Conservation (phyloP, 2,888 invertebrate species). For the Dendrolimus pini region DNA sequence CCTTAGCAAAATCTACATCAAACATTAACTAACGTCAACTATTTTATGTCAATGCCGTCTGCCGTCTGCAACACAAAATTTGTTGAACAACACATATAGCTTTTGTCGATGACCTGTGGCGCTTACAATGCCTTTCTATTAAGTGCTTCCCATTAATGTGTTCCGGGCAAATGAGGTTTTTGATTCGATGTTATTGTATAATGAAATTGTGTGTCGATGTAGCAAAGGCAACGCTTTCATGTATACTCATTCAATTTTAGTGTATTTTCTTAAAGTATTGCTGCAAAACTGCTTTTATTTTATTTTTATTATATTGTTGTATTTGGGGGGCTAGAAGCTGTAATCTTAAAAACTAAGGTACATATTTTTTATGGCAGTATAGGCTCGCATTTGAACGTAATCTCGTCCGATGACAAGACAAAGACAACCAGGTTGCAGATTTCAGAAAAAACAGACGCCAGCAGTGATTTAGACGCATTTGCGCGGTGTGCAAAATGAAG, state of each 20-base stretch:
- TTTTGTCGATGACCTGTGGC: neutral
- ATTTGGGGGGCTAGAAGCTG: no score
- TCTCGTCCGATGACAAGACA: no score
- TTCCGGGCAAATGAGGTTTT: neutral
- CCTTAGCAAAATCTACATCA: no score
- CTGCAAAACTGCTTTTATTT: neutral
- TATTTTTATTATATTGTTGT: neutral
- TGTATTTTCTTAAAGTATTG: neutral
- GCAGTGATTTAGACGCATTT: no score
- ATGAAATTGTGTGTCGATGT: neutral
- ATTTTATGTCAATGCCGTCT: neutral
- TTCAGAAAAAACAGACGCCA: no score
- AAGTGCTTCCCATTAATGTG: slow-evolving; percentile 9
- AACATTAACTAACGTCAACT: no score
- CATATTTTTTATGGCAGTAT: no score
- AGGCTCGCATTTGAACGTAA: no score
- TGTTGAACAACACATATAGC: neutral
- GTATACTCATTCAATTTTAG: neutral
- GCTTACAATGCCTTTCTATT: slow-evolving; percentile 8
- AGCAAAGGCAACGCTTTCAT: neutral
- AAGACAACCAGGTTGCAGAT: no score
- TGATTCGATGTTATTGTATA: neutral
- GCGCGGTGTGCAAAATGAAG: no score
- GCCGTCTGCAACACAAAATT: neutral
- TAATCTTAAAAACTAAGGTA: no score